phyloP scores from a whole-genome alignment of 2,797 vertebrate species.

The Crocidura indochinensis region DNA sequence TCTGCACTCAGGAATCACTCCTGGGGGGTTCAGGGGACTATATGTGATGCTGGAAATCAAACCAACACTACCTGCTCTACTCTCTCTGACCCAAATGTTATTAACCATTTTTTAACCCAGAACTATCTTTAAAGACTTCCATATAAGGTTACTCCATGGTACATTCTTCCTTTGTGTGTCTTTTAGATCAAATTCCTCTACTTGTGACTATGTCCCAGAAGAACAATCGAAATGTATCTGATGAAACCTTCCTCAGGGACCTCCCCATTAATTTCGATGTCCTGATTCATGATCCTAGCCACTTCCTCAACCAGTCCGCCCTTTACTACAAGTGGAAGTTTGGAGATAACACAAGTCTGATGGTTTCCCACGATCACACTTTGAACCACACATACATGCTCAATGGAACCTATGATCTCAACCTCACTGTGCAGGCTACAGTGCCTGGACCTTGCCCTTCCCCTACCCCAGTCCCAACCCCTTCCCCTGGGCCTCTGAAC shows the following conservation, averaged over 20 bases:
- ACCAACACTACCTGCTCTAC: not conserved
- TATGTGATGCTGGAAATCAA: too few relatives aligned
- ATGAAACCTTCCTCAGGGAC: conserved; percentile 93
- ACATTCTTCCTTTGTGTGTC: conserved; percentile 6
- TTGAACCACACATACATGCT: conserved; percentile 93
- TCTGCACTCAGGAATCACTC: too few relatives aligned
- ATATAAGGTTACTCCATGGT: not conserved
- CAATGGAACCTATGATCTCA: conserved; percentile 92
- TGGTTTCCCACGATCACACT: conserved; percentile 90
- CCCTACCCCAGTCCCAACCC: conserved; percentile 73
- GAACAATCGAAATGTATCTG: conserved; percentile 92
- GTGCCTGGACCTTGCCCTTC: conserved; percentile 92
- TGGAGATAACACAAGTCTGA: conserved; percentile 92
- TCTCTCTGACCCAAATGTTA: not conserved
- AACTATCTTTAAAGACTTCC: not conserved
- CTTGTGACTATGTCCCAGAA: conserved; percentile 95
- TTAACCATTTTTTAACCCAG: not conserved
- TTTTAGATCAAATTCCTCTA: conserved; percentile 95
- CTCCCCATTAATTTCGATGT: conserved; percentile 93
- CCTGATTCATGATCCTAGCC: conserved; percentile 95
- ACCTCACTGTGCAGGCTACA: conserved; percentile 94
- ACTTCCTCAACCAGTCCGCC: conserved; percentile 94
- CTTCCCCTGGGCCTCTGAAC: conserved; percentile 83
- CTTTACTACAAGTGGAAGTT: conserved; percentile 96
- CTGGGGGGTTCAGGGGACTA: too few relatives aligned